Base-by-base conservation (phyloP, 2,888 invertebrate species). In the Sceliomorpha sp. region DNA sequence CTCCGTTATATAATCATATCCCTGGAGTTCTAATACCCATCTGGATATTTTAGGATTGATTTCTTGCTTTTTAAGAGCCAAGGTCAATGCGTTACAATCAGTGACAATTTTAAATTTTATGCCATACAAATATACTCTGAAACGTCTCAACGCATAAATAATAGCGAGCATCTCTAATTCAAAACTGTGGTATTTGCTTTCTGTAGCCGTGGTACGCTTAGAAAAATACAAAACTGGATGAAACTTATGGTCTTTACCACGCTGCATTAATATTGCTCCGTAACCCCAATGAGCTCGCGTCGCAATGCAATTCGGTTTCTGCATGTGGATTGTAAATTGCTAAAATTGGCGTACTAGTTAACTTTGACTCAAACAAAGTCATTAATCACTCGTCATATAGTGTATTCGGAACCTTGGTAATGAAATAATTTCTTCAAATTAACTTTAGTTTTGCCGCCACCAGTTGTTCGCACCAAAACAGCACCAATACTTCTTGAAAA, bases 281-380 rank as follows among this genome's bases (percentile, higher is more conserved):
- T 74, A 83, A n/a, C 2, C 83, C 85, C 3, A 73, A n/a, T 2
- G 70, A 40, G 56, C 79, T 79, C 3, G 82, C 84, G 70, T 85
- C 83, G 34, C 78, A 81, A 50, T 85, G 82, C 13, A 81, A 50
- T 53, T 84, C 80, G 7, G 82, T 84, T 42, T 79, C 75, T 20
- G 69, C 50, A n/a, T 51, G 29, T 0, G 81, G 80, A 15, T 77
- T 72, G 62, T 78, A 87, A 20, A 84, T 66, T n/a, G 63, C 39
- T 20, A 84, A 67, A 31, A 82, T 63, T 24, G 81, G 81, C 37
- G 70, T 36, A 31, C 44, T 17, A n/a, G 62, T 26, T 44, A 80
- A 60, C 26, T 24, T 24, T 12, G 7, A 15, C 48, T 77, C 76
- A 14, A 75, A 42, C n/a, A n/a, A n/a, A n/a, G n/a, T n/a, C n/a